A percentile compares a stretch with the other conserved stretches of the same genome.
phyloP scores from a whole-genome alignment of 1,140 invertebrate species.

The Pissodes strobi region DNA sequence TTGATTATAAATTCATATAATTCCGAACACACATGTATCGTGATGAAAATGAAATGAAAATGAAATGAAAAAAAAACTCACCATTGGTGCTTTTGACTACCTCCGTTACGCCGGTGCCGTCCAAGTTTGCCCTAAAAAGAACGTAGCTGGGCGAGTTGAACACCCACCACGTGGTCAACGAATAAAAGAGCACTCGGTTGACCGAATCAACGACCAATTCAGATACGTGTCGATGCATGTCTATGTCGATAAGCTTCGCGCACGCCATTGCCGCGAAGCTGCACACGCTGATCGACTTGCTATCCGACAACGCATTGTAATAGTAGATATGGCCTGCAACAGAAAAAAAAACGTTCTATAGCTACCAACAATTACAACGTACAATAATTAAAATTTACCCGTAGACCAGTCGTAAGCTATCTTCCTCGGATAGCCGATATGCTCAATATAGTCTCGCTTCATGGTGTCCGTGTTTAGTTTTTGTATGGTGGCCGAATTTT shows the following conservation, averaged over 20 bases:
- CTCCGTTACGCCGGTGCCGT: slow-evolving; percentile 62
- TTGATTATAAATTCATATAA: too few relatives aligned
- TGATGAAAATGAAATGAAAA: too few relatives aligned
- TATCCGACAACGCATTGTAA: slow-evolving; percentile 61
- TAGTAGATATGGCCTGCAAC: slow-evolving; percentile 66
- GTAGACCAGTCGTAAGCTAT: slow-evolving; percentile 79
- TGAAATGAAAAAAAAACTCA: slow-evolving; percentile 4
- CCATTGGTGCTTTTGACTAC: slow-evolving; percentile 48
- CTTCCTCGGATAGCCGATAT: slow-evolving; percentile 62
- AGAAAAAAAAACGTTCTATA: not conserved
- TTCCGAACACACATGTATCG: too few relatives aligned
- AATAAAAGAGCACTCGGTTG: slow-evolving; percentile 64
- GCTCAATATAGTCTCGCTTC: slow-evolving; percentile 38
- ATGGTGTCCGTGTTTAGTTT: slow-evolving; percentile 38
- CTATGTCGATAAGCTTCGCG: slow-evolving; percentile 66
- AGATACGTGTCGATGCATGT: slow-evolving; percentile 60
- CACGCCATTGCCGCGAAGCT: slow-evolving; percentile 61
- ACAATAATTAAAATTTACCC: slow-evolving; percentile 18
- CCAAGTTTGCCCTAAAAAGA: slow-evolving; percentile 67
- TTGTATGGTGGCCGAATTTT: slow-evolving; percentile 53
- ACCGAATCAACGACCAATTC: slow-evolving; percentile 60
- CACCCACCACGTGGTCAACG: slow-evolving; percentile 52
- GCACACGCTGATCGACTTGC: slow-evolving; percentile 61
- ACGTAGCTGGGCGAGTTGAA: slow-evolving; percentile 56
- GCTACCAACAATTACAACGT: not conserved